phyloP scores from a whole-genome alignment of 2,797 vertebrate species.

The Podargus strigoides region DNA sequence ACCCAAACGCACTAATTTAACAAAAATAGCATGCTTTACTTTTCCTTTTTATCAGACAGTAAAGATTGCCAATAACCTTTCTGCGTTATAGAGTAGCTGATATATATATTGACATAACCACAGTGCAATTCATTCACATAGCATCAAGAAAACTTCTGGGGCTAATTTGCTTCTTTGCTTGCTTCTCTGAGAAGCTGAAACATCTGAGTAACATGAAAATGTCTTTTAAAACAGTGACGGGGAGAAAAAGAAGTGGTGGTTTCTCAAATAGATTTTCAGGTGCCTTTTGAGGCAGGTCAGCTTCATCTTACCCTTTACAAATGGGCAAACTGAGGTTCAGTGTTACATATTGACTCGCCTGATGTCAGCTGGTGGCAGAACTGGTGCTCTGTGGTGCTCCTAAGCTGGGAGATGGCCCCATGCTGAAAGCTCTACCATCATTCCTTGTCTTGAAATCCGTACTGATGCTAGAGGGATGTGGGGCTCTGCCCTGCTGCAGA shows the following conservation, averaged over 20 bases:
- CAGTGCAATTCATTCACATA: not conserved
- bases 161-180: not conserved
- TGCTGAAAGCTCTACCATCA: not conserved
- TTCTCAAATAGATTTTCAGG: not conserved
- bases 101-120: not conserved
- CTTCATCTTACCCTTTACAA: not conserved
- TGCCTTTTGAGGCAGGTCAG: not conserved
- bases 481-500: not conserved
- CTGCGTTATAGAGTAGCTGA: not conserved
- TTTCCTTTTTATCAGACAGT: not conserved
- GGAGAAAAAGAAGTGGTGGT: not conserved
- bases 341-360: accelerated
- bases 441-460: not conserved
- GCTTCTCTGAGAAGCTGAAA: not conserved
- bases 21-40: not conserved
- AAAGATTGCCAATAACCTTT: not conserved
- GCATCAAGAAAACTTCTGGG: not conserved
- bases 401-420: not conserved
- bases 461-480: not conserved
- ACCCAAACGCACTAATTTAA: not conserved
- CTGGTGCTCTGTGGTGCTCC: not conserved
- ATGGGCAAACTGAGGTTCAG: not conserved
- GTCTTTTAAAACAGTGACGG: not conserved
- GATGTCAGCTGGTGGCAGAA: not conserved
- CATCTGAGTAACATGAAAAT: not conserved